These are phyloP conservation scores for Rhadinocentrus ornatus DNA, from an alignment of 2,797 vertebrate genomes.

Conservation along the genomic window DNA sequence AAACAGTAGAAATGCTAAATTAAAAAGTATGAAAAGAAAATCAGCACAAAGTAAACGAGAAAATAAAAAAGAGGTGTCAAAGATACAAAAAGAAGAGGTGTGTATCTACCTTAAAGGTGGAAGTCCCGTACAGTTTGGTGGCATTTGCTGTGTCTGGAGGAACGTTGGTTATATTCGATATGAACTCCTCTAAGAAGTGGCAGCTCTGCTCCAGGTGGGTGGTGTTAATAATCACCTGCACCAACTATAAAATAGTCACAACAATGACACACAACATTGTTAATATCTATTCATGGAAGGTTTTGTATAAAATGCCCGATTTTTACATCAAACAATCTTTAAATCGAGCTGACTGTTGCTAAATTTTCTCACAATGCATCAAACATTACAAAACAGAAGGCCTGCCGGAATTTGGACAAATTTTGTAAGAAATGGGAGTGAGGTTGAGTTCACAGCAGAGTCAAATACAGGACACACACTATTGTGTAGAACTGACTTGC, in stretches of 20 bases:
- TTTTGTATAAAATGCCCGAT: not conserved
- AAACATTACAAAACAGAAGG: not conserved
- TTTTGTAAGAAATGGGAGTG: not conserved
- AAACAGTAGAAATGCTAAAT: not conserved
- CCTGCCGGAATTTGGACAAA: not conserved
- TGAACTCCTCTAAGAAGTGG: constrained; percentile 95
- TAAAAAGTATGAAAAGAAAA: not conserved
- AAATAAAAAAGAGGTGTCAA: no score
- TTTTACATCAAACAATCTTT: not conserved
- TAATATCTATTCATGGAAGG: not conserved
- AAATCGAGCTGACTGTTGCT: not conserved
- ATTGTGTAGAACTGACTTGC: no score
- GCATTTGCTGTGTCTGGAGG: constrained; percentile 92
- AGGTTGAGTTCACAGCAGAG: not conserved
- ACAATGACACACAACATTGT: not conserved
- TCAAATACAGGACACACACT: no score
- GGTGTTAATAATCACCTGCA: constrained; percentile 98
- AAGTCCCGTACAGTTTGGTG: constrained; percentile 94
- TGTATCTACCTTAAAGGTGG: constrained; percentile 92
- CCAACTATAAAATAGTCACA: constrained; percentile 80
- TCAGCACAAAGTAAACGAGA: not conserved
- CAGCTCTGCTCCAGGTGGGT: constrained; percentile 96
- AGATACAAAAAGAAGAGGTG: not conserved
- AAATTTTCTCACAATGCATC: not conserved
- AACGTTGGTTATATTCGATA: constrained; percentile 97